A percentile compares a stretch with the other conserved stretches of the same genome.
Evolutionary conservation across 2,888 invertebrate genomes (phyloP).

Genomic region (Herminia tarsipennalis): DNA sequence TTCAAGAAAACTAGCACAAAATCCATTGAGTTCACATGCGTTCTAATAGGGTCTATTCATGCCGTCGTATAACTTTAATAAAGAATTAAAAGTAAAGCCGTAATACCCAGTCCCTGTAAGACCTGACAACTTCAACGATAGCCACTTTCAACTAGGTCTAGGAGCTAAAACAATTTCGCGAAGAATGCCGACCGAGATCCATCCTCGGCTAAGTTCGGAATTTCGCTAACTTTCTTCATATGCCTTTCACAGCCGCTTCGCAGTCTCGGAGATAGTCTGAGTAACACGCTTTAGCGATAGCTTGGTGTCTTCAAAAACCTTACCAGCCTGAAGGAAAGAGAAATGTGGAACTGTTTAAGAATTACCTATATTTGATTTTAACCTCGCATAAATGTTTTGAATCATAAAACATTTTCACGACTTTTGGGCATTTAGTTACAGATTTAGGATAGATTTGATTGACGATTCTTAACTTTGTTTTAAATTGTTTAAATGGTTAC

Average conservation of each 20-base stretch:
- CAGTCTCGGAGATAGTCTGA: conserved; percentile 11
- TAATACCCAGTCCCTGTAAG: not conserved
- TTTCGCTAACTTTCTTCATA: conserved; percentile 65
- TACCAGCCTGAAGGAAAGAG: no score
- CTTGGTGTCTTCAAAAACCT: not conserved
- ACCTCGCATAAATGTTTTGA: no score
- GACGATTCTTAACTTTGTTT: no score
- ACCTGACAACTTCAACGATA: conserved; percentile 4
- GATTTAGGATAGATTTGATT: no score
- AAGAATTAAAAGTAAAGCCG: not conserved
- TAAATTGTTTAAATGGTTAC: no score
- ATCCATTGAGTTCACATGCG: no score
- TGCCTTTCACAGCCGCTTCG: conserved; percentile 57
- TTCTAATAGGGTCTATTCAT: no score
- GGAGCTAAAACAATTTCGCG: conserved; percentile 39
- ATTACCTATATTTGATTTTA: no score
- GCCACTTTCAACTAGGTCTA: conserved; percentile 27
- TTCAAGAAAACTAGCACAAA: no score
- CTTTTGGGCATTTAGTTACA: no score
- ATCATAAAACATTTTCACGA: no score
- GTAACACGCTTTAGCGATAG: conserved; percentile 6
- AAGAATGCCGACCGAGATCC: conserved; percentile 52
- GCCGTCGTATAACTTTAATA: not conserved
- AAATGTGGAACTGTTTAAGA: no score
- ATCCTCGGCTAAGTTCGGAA: conserved; percentile 48